A percentile compares a stretch with the other conserved stretches of the same genome.
phyloP scores from a whole-genome alignment of 2,888 invertebrate species.

The Macrophya annulata region DNA sequence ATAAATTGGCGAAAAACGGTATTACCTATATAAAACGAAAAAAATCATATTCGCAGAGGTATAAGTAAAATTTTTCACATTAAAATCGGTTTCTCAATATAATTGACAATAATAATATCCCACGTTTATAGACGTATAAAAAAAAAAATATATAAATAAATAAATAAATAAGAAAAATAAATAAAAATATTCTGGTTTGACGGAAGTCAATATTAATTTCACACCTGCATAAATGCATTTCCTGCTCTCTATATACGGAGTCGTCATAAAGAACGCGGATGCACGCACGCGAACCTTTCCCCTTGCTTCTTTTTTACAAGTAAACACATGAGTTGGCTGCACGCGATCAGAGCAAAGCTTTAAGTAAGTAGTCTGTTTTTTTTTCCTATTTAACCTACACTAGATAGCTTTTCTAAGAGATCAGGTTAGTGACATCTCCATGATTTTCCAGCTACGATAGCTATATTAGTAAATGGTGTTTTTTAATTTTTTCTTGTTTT shows the following conservation, averaged over 20 bases:
- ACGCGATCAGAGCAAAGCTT: conserved; percentile 44
- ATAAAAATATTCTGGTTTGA: conserved; percentile 27
- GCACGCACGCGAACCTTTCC: conserved; percentile 53
- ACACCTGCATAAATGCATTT: conserved; percentile 36
- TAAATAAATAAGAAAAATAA: conserved; percentile 7
- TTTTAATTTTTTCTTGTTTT: not conserved
- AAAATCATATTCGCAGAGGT: not conserved
- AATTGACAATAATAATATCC: not conserved
- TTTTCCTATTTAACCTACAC: not conserved
- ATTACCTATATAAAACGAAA: not conserved
- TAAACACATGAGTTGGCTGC: conserved; percentile 20
- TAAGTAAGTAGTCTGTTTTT: not conserved
- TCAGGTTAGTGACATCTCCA: not conserved
- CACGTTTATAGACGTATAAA: not conserved
- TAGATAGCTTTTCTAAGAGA: not conserved
- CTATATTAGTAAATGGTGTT: conserved; percentile 17
- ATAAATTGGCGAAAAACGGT: not conserved
- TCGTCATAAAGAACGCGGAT: conserved; percentile 36
- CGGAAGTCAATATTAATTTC: conserved; percentile 54
- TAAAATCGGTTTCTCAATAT: not conserved
- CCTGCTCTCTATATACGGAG: conserved; percentile 32
- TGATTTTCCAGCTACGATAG: conserved; percentile 13
- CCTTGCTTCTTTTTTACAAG: conserved; percentile 12
- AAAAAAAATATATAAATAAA: not conserved
- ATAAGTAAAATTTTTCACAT: not conserved